Evolutionary conservation across 2,113 vertebrate genomes (phyloP).

Genomic region (Prinia subflava): DNA sequence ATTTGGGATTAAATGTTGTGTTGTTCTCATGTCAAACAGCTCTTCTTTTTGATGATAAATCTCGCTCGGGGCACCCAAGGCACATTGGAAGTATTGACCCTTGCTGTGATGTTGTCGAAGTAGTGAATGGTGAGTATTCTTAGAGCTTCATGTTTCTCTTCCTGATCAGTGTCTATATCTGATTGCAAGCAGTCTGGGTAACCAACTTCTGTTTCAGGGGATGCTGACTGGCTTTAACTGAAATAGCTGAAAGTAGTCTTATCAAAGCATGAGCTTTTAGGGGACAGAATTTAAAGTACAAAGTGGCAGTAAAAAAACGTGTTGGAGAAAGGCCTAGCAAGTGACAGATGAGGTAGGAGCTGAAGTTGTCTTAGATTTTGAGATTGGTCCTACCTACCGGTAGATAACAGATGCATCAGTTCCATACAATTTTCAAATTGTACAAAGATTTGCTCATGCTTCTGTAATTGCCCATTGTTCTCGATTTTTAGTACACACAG

Average conservation of each 20-base stretch:
- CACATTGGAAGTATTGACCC: slow-evolving; percentile 98
- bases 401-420: neutral
- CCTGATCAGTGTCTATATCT: neutral
- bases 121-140: slow-evolving; percentile 85
- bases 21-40: slow-evolving; percentile 71
- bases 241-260: neutral
- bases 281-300: neutral
- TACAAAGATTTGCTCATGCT: neutral
- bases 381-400: neutral
- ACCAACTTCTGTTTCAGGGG: neutral
- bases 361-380: neutral
- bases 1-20: neutral
- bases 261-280: neutral
- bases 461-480: neutral
- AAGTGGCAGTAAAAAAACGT: neutral
- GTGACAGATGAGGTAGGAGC: neutral
- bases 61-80: slow-evolving; percentile 86
- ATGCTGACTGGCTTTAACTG: neutral
- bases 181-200: neutral
- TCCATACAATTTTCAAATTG: neutral
- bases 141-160: neutral
- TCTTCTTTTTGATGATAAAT: slow-evolving; percentile 89
- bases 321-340: neutral
- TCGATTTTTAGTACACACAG: neutral
- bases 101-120: slow-evolving; percentile 90